Conservation (phyloP, 2,113 vertebrate species). For the Oophaga pumilio region DNA sequence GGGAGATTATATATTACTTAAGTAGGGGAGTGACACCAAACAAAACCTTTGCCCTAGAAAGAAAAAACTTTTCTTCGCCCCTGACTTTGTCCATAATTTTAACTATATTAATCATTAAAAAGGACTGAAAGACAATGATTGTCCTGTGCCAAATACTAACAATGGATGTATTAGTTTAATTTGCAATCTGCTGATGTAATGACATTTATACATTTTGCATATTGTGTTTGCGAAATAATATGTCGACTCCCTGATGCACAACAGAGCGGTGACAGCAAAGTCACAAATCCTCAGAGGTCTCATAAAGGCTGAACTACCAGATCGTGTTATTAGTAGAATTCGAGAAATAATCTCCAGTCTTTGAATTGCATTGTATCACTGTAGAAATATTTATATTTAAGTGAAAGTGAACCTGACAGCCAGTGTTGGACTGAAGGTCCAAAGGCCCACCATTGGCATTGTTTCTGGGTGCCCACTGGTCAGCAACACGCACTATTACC, state of each 20-base stretch:
- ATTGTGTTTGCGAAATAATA: slow-evolving; percentile 4
- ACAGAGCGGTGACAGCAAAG: background rate
- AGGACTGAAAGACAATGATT: background rate
- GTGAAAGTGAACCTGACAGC: background rate
- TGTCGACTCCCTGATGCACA: too few species aligned
- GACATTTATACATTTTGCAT: background rate
- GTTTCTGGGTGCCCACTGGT: too few species aligned
- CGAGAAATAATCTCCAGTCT: background rate
- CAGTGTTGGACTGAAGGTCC: too few species aligned
- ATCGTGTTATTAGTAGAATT: background rate
- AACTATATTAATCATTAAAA: background rate
- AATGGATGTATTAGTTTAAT: background rate
- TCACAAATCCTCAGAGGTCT: background rate
- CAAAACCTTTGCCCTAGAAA: too few species aligned
- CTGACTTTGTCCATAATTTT: background rate
- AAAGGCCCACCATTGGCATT: too few species aligned
- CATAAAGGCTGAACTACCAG: background rate
- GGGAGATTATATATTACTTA: too few species aligned
- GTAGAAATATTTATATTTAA: background rate
- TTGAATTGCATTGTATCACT: background rate
- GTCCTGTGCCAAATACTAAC: background rate
- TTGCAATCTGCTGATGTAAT: background rate
- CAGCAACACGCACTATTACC: too few species aligned
- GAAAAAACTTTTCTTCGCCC: too few species aligned
- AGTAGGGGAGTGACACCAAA: too few species aligned